Conservation (phyloP, 2,113 vertebrate genomes). For the Varanus salvator region DNA sequence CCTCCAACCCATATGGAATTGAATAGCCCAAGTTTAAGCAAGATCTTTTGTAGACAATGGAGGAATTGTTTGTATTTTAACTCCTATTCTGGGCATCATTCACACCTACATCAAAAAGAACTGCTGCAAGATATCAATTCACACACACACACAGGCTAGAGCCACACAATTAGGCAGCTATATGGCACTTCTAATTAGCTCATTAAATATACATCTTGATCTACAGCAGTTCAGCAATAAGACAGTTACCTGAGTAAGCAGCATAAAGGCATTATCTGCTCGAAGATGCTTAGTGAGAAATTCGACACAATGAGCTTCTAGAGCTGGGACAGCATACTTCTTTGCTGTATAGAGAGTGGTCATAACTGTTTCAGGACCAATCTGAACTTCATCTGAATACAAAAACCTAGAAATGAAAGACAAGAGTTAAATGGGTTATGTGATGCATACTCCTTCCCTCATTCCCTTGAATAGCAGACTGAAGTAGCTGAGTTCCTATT, state of each 20-base stretch:
- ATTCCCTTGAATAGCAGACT: conserved; percentile 12
- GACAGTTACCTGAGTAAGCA: conserved; percentile 89
- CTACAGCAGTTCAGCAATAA: conserved; percentile 31
- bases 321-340: conserved; percentile 92
- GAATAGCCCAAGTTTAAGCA: not conserved
- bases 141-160: not conserved
- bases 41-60: not conserved
- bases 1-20: not conserved
- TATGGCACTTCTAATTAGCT: not conserved
- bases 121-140: not conserved
- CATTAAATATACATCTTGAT: conserved; percentile 3
- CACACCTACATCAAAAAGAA: not conserved
- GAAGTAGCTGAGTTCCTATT: not conserved
- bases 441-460: not conserved
- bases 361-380: conserved; percentile 95
- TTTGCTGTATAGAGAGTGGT: conserved; percentile 94
- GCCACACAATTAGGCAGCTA: not conserved
- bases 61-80: not conserved
- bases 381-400: conserved; percentile 95
- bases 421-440: not conserved
- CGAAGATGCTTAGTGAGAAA: conserved; percentile 93
- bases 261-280: conserved; percentile 94
- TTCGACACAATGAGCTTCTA: conserved; percentile 92
- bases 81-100: not conserved
- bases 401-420: conserved; percentile 85